Conservation (phyloP, 2,797 vertebrate genomes). For the Danionella dracula region DNA sequence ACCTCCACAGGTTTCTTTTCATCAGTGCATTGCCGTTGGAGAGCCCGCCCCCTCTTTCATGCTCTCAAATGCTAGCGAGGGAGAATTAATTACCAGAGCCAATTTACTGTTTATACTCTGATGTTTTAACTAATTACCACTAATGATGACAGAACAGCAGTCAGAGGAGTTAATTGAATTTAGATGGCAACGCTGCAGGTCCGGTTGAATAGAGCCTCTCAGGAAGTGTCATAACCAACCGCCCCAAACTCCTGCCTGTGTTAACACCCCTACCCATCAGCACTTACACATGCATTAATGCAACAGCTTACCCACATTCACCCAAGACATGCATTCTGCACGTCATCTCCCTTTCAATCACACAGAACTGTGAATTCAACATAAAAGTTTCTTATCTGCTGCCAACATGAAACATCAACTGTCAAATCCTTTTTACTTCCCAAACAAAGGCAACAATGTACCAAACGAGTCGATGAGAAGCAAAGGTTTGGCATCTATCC, state of each 20-base stretch:
- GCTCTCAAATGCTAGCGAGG: conserved; percentile 81
- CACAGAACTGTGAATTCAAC: background rate
- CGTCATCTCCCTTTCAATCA: background rate
- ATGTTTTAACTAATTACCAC: conserved; percentile 99
- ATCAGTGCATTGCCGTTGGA: conserved; percentile 37
- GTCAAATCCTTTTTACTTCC: background rate
- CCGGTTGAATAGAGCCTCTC: conserved; percentile 38
- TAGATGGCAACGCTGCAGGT: conserved; percentile 66
- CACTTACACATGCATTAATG: conserved; percentile 5
- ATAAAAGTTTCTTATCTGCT: conserved; percentile 7
- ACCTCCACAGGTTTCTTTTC: conserved; percentile 47
- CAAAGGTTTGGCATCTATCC: background rate
- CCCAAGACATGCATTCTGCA: conserved; percentile 26
- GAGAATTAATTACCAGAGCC: conserved; percentile 99
- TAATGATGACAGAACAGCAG: conserved; percentile 94
- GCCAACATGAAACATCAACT: background rate
- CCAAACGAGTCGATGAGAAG: background rate
- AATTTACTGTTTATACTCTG: conserved; percentile 99
- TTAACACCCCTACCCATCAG: conserved; percentile 23
- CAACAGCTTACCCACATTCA: conserved; percentile 12
- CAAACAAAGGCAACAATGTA: background rate
- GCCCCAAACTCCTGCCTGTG: conserved; percentile 12
- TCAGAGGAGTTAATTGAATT: conserved; percentile 96
- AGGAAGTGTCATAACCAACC: conserved; percentile 40
- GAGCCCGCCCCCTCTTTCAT: conserved; percentile 47